These are phyloP conservation scores for Caenorhabditis drosophilae DNA, from an alignment of 2,888 invertebrate genomes.

Conservation along the genomic window DNA sequence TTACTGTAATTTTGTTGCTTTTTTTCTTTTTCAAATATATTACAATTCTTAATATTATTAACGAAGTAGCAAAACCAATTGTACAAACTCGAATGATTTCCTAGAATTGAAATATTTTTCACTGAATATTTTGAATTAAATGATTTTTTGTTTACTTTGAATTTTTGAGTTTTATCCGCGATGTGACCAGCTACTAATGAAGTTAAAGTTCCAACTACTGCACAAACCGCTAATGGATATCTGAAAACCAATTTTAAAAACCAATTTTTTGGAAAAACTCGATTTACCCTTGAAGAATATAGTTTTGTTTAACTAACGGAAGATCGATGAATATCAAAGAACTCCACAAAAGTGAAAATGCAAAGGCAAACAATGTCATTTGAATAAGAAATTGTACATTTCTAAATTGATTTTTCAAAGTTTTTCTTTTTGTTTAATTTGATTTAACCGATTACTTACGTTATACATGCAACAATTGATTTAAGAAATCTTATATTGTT, in stretches of 20 bases:
- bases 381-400: conserved; percentile 56
- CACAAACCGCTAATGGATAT: conserved; percentile 40
- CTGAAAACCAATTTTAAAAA: conserved; percentile 13
- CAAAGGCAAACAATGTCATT: conserved; percentile 58
- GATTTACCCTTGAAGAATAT: conserved; percentile 35
- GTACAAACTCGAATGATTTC: conserved; percentile 39
- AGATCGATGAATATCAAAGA: conserved; percentile 43
- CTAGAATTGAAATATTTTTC: conserved; percentile 5
- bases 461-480: conserved; percentile 33
- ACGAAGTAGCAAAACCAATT: conserved; percentile 27
- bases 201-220: conserved; percentile 53
- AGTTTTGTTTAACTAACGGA: conserved; percentile 31
- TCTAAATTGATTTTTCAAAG: no score
- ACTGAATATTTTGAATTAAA: not conserved
- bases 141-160: conserved; percentile 43
- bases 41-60: conserved; percentile 23
- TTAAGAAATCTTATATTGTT: conserved; percentile 37
- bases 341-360: conserved; percentile 59
- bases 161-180: conserved; percentile 61
- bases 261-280: conserved; percentile 1
- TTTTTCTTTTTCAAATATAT: no score
- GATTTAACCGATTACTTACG: conserved; percentile 9
- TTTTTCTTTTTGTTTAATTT: not conserved
- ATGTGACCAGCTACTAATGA: conserved; percentile 55
- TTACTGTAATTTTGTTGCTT: no score